These are phyloP conservation scores for Silurus aristotelis DNA, from an alignment of 2,797 vertebrate species.

Conservation along the genomic window DNA sequence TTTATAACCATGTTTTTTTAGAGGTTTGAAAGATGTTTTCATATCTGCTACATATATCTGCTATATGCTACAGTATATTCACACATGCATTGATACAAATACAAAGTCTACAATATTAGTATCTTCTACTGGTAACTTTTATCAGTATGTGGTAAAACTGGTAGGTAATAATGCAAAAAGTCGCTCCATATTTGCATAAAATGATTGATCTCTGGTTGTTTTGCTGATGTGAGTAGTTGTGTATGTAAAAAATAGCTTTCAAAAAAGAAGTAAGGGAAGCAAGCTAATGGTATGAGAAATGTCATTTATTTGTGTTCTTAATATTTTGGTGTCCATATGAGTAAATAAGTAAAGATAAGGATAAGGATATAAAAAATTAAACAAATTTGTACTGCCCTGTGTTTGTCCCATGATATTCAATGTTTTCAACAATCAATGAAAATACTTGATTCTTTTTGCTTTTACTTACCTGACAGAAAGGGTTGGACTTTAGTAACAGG, in stretches of 20 bases:
- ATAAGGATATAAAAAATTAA: background rate
- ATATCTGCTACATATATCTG: background rate
- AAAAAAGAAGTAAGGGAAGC: background rate
- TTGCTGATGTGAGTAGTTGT: too few species aligned
- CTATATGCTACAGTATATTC: too few species aligned
- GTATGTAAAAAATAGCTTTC: too few species aligned
- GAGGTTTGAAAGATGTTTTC: background rate
- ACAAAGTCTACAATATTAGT: too few species aligned
- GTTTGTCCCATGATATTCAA: background rate
- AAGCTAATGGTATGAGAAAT: background rate
- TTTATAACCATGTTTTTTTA: background rate
- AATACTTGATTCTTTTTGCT: background rate
- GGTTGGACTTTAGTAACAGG: slow-evolving; percentile 78
- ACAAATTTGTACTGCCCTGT: background rate
- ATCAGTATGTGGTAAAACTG: too few species aligned
- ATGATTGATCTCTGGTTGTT: too few species aligned
- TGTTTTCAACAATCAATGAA: background rate
- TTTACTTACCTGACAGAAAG: slow-evolving; percentile 67
- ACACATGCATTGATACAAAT: too few species aligned
- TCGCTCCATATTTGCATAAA: too few species aligned
- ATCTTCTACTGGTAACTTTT: too few species aligned
- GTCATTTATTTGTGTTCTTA: background rate
- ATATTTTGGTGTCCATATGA: background rate
- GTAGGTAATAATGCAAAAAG: too few species aligned
- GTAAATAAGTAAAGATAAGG: background rate